These are phyloP conservation scores for Aplochiton taeniatus DNA, from an alignment of 2,797 vertebrate genomes.

Conservation along the genomic window DNA sequence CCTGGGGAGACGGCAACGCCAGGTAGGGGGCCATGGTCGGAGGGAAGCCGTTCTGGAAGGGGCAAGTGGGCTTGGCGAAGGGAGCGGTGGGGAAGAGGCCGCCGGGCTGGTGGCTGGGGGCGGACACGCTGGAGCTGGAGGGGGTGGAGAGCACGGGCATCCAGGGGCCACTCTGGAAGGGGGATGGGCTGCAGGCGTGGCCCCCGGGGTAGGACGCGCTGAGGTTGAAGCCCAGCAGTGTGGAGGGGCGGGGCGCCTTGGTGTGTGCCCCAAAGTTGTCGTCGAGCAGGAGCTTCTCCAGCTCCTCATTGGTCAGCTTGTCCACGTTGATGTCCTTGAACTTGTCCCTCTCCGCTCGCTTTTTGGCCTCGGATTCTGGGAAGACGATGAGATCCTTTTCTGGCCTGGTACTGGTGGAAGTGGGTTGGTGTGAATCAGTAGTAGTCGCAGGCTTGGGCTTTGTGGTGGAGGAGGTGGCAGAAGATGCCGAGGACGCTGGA, in stretches of 20 bases:
- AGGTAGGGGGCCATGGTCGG: conserved; percentile 78
- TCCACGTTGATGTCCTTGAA: conserved; percentile 87
- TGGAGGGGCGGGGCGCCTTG: conserved; percentile 71
- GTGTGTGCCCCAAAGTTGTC: conserved; percentile 84
- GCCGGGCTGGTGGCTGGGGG: conserved; percentile 63
- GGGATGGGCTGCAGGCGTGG: conserved; percentile 74
- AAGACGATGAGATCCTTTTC: conserved; percentile 96
- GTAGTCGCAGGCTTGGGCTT: conserved; percentile 53
- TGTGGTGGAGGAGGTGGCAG: conserved; percentile 24
- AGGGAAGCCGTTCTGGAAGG: conserved; percentile 90
- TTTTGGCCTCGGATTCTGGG: conserved; percentile 86
- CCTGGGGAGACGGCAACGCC: conserved; percentile 74
- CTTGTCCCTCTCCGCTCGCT: conserved; percentile 75
- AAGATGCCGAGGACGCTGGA: conserved; percentile 54
- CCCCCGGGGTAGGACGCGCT: conserved; percentile 83
- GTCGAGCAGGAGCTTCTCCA: conserved; percentile 92
- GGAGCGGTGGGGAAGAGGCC: conserved; percentile 80
- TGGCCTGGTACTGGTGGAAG: conserved; percentile 64
- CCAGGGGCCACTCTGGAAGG: conserved; percentile 83
- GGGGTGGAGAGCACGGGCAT: conserved; percentile 75
- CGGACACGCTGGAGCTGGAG: conserved; percentile 72
- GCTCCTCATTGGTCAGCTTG: conserved; percentile 88
- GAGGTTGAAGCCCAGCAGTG: conserved; percentile 79
- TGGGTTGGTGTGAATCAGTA: conserved; percentile 63
- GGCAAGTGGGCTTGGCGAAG: conserved; percentile 81